These are phyloP conservation scores for Pteruthius melanotis DNA, from an alignment of 2,113 vertebrate species.

Conservation along the genomic window DNA sequence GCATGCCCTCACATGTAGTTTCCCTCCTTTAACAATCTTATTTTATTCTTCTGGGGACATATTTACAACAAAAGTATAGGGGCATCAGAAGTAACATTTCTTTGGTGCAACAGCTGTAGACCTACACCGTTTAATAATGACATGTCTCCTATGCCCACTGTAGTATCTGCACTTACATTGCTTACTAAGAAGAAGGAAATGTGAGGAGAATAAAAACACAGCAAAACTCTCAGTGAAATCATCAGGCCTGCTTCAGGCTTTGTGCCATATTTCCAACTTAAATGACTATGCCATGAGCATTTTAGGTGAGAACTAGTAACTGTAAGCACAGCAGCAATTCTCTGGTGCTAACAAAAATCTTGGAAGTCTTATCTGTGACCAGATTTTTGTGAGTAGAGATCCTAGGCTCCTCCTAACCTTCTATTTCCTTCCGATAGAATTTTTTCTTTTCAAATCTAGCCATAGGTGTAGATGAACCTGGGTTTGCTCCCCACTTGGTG, in stretches of 20 bases:
- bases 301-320: not conserved
- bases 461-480: not conserved
- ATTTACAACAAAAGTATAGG: slow-evolving; percentile 18
- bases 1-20: not conserved
- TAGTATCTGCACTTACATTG: not conserved
- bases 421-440: not conserved
- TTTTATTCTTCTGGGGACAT: not conserved
- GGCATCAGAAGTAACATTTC: not conserved
- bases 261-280: not conserved
- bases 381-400: not conserved
- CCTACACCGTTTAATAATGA: not conserved
- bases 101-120: not conserved
- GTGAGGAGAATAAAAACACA: not conserved
- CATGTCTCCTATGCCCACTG: not conserved
- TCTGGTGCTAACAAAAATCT: not conserved
- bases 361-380: not conserved
- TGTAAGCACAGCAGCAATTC: not conserved
- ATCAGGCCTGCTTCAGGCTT: not conserved
- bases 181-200: not conserved
- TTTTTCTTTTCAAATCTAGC: not conserved
- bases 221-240: not conserved
- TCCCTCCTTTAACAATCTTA: not conserved
- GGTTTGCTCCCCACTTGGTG: accelerated
- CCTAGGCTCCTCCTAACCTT: not conserved
- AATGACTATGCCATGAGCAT: not conserved